phyloP scores from a whole-genome alignment of 2,113 vertebrate species.

The Aspiorhynchus laticeps region DNA sequence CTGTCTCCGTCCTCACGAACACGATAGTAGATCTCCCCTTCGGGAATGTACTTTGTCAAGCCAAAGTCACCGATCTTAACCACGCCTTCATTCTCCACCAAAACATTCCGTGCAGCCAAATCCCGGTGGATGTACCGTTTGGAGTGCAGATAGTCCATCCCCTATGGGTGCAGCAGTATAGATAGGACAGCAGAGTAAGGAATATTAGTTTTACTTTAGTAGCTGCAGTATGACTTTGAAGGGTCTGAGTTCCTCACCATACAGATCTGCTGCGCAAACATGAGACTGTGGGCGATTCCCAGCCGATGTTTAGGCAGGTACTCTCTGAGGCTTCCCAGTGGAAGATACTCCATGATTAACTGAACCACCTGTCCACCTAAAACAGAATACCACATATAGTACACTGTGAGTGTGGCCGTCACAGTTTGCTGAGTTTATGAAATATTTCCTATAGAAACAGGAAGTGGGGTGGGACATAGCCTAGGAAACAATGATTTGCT shows the following conservation, averaged over 20 bases:
- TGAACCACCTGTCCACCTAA: conserved; percentile 88
- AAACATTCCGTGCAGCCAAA: conserved; percentile 88
- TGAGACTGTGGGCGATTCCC: conserved; percentile 78
- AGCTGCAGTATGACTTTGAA: not conserved
- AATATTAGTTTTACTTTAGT: not conserved
- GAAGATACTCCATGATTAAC: conserved; percentile 95
- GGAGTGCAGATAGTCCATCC: conserved; percentile 90
- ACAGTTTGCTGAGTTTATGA: not conserved
- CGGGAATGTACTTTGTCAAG: conserved; percentile 88
- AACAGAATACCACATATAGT: not conserved
- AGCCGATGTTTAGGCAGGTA: conserved; percentile 82
- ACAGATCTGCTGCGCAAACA: conserved; percentile 92
- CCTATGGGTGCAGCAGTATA: conserved; percentile 70
- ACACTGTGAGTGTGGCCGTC: not conserved
- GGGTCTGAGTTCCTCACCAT: conserved; percentile 73
- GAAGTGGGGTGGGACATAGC: not conserved
- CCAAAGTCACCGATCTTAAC: conserved; percentile 96
- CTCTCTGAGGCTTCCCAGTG: conserved; percentile 88
- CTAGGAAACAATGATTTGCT: not conserved
- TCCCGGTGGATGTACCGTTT: conserved; percentile 89
- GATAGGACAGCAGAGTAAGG: not conserved
- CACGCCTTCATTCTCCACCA: conserved; percentile 84
- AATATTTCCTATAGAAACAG: not conserved
- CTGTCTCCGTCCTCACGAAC: conserved; percentile 89
- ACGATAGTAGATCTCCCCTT: conserved; percentile 86